Evolutionary conservation across 2,113 vertebrate species (phyloP).

Genomic region (Ciconia stormi): DNA sequence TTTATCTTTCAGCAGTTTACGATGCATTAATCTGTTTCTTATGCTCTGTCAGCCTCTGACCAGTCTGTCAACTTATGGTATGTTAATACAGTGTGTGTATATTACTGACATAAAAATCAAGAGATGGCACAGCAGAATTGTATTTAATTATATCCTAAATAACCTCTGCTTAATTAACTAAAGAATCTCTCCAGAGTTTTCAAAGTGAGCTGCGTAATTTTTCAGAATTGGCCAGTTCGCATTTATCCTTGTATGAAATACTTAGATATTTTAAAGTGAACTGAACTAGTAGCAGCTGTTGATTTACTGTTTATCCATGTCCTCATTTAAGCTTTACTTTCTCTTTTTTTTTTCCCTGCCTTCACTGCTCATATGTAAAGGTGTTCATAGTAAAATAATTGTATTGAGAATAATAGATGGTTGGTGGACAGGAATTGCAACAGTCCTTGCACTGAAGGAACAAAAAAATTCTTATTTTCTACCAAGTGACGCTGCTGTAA

Average conservation of each 20-base stretch:
- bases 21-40: background rate
- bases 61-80: background rate
- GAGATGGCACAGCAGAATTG: background rate
- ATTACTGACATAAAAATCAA: background rate
- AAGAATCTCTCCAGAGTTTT: background rate
- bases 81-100: background rate
- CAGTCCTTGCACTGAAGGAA: background rate
- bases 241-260: background rate
- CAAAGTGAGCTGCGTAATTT: background rate
- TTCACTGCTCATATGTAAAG: background rate
- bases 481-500: background rate
- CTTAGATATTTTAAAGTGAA: background rate
- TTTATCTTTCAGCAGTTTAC: background rate
- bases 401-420: background rate
- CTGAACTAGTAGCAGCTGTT: background rate
- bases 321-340: background rate
- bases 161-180: background rate
- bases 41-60: background rate
- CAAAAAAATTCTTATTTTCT: background rate
- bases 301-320: background rate
- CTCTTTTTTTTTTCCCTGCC: background rate
- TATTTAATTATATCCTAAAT: background rate
- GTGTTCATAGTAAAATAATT: background rate
- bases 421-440: background rate
- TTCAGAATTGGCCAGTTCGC: background rate